Evolutionary conservation across 2,113 vertebrate genomes (phyloP), one percentile per base, ranked within the genome.

Genomic region (Psephotus haematonotus): DNA sequence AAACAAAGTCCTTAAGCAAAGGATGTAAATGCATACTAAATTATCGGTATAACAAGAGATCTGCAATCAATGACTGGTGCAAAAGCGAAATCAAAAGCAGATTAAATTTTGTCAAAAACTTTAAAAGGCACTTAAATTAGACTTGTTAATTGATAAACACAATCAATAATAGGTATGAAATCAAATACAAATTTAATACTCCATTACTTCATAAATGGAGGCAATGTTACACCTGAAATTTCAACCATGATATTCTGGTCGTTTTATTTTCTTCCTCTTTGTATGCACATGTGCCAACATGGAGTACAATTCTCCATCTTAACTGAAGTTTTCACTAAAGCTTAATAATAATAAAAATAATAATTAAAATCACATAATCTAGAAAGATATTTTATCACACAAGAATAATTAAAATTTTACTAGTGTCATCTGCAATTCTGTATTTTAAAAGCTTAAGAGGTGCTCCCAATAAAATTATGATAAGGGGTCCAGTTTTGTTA

Each of bases 121-220:
- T 75, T 91, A 88, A 65, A 29, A 15, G 74, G 19, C 1, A 19
- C 18, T 81, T 91, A 88, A 88, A 72, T 95, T 53, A 75, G 65
- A 79, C 78, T 91, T 92, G 81, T 82, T 90, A 95, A 70, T 62
- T 92, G 8, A 83, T 63, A 93, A 64, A 28, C 10, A 86, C 39
- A 81, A 88, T 93, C 90, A 92, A 79, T 96, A 85, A 72, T 7
- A 79, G 25, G 28, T 55, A 78, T 83, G 67, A 77, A 95, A 95
- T 77, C n/a, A 67, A 74, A 85, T 77, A 50, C 49, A 44, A 39
- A 47, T 79, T 90, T 82, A 94, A 91, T 95, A 57, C 25, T 35
- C 59, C 49, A 50, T 86, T 90, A 74, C 14, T 75, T 27, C 20
- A 6, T 88, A 92, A 94, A 17, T 28, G 74, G 11, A 89, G 24